Base-by-base conservation (phyloP, 2,888 invertebrate genomes). In the Blomia tropicalis region DNA sequence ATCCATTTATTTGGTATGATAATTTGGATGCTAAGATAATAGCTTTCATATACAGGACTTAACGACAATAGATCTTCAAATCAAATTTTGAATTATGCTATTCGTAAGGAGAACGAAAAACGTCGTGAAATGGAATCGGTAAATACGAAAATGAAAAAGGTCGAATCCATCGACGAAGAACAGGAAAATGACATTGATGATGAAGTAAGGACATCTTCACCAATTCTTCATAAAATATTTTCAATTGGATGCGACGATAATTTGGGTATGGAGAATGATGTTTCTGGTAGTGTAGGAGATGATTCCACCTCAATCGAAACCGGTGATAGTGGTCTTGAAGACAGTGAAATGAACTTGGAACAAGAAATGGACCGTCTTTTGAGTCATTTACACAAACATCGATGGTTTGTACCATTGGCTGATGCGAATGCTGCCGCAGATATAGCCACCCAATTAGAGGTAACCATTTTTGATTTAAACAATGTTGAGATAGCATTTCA, bases 291-390 rank as follows among this genome's bases (percentile, higher is more conserved):
- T 47, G 22, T 27, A n/a, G 51, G 7, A 11, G 51, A 19, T 19
- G 36, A 36, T 36, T n/a, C n/a, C n/a, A n/a, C n/a, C n/a, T 11
- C 36, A 36, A 47, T 22, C 51, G n/a, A n/a, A 7, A 25, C 7
- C 22, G 51, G 27, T n/a, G 22, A 14, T 22, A n/a, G 27, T 27
- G 7, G 51, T 47, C 22, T 47, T 7, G 14, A 11, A 11, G 51
- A 47, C 7, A n/a, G 17, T 17, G 7, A 47, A 27, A 7, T 14
- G 22, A 27, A 7, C 51, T 11, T 47, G 51, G 51, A 47, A 27
- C 51, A 47, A n/a, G 51, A 47, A 27, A 47, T 47, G 51, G 51
- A 47, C 51, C 51, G 51, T 11, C 51, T 47, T 11, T 27, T 47
- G 51, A 7, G n/a, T 11, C 51, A 47, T n/a, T 14, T 47, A 11